These are phyloP conservation scores for Latrodectus elegans DNA, from an alignment of 2,888 invertebrate species.

Conservation along the genomic window DNA sequence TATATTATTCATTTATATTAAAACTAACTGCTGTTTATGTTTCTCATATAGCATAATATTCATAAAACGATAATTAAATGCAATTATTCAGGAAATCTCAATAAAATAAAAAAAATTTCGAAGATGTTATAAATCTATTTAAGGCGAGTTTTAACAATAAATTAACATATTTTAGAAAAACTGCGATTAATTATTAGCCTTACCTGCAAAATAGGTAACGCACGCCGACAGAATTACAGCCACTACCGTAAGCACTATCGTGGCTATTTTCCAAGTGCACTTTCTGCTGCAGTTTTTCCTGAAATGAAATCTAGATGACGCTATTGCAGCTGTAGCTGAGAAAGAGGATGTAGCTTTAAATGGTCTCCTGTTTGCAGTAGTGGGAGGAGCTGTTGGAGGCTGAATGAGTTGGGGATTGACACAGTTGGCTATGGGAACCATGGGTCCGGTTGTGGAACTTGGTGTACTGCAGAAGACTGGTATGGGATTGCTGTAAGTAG, in stretches of 20 bases:
- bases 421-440: slow-evolving; percentile 71
- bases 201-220: slow-evolving; percentile 91
- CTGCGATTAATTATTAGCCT: slow-evolving; percentile 71
- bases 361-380: slow-evolving; percentile 50
- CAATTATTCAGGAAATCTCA: no score
- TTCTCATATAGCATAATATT: no score
- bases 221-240: slow-evolving; percentile 88
- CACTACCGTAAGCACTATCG: slow-evolving; percentile 89
- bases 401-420: slow-evolving; percentile 71
- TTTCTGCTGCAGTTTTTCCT: slow-evolving; percentile 65
- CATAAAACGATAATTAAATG: no score
- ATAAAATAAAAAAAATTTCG: no score
- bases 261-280: slow-evolving; percentile 94
- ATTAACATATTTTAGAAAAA: neutral
- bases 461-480: slow-evolving; percentile 70
- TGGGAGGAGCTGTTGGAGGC: slow-evolving; percentile 65
- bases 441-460: slow-evolving; percentile 70
- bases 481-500: slow-evolving; percentile 70
- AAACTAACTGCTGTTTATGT: no score
- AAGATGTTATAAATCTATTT: no score
- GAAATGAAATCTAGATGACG: slow-evolving; percentile 65
- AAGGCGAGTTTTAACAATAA: no score
- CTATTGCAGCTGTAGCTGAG: slow-evolving; percentile 64
- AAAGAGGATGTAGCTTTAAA: slow-evolving; percentile 61
- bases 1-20: no score